Percentiles rank a stretch among this genome's conserved stretches.
Conservation (phyloP, 2,113 vertebrate genomes). For the Urocitellus parryii region DNA sequence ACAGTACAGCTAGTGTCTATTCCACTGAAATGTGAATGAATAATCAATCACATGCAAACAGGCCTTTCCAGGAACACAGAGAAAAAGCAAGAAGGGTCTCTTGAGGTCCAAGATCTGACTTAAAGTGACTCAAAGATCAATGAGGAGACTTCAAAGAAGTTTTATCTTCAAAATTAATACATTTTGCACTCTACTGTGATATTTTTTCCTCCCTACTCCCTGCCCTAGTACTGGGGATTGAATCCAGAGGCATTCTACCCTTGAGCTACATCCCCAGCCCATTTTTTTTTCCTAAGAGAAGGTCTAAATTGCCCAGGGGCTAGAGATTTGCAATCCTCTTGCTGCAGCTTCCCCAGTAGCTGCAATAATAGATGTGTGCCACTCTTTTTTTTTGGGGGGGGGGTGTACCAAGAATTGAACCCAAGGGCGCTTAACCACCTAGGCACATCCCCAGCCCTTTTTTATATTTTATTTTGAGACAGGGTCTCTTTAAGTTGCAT, state of each 20-base stretch:
- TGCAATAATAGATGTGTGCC: too few species aligned
- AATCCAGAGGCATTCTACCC: not conserved
- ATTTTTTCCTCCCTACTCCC: not conserved
- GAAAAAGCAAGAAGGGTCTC: not conserved
- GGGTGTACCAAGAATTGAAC: too few species aligned
- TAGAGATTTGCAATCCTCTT: too few species aligned
- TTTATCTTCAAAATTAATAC: slow-evolving; percentile 35
- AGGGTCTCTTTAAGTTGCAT: not conserved
- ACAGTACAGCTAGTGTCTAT: not conserved
- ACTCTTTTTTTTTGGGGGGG: too few species aligned
- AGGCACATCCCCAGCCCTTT: not conserved
- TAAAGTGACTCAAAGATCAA: not conserved
- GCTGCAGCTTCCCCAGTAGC: too few species aligned
- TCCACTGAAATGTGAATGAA: not conserved
- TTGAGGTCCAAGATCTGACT: not conserved
- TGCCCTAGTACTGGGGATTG: too few species aligned
- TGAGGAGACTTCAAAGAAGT: too few species aligned
- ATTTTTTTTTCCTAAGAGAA: too few species aligned
- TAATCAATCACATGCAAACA: not conserved
- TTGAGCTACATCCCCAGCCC: not conserved
- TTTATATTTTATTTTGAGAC: not conserved
- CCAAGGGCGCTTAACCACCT: not conserved
- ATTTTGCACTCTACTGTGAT: not conserved
- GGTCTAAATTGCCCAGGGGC: too few species aligned
- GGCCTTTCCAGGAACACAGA: slow-evolving; percentile 28